A percentile compares a stretch with the other conserved stretches of the same genome.
Conservation (phyloP, 2,113 vertebrate species). For the Anser cygnoides region DNA sequence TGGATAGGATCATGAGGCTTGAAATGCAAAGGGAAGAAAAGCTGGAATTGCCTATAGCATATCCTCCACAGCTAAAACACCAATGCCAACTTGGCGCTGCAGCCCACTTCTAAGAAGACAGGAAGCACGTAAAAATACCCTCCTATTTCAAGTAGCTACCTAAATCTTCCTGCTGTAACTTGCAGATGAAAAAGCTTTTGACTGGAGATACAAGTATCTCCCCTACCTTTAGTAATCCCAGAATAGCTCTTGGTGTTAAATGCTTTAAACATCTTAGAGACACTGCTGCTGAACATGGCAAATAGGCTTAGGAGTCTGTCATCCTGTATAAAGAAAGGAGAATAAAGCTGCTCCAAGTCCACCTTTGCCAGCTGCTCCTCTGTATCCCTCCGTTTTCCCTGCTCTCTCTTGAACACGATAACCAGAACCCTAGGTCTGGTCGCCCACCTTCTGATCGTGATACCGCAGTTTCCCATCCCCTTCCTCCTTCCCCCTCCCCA, state of each 20-base stretch:
- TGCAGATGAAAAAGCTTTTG: background rate
- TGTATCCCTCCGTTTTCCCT: background rate
- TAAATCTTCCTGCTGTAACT: background rate
- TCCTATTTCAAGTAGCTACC: background rate
- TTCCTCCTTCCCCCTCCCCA: background rate
- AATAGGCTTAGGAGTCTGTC: background rate
- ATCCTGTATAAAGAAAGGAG: background rate
- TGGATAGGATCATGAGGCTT: background rate
- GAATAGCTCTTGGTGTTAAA: background rate
- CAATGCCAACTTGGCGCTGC: background rate
- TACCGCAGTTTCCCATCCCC: background rate
- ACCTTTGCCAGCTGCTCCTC: background rate
- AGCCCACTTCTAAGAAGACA: background rate
- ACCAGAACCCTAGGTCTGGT: background rate
- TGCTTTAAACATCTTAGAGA: background rate
- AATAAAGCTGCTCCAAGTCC: background rate
- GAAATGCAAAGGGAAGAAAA: background rate
- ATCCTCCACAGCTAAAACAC: background rate
- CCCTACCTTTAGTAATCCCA: background rate
- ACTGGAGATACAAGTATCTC: background rate
- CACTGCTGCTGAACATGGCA: background rate
- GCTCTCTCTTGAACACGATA: background rate
- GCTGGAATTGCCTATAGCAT: background rate
- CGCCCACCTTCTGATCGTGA: background rate
- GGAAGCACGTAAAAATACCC: background rate